Base-by-base conservation (phyloP, 2,888 invertebrate species). In the Diploptera punctata region DNA sequence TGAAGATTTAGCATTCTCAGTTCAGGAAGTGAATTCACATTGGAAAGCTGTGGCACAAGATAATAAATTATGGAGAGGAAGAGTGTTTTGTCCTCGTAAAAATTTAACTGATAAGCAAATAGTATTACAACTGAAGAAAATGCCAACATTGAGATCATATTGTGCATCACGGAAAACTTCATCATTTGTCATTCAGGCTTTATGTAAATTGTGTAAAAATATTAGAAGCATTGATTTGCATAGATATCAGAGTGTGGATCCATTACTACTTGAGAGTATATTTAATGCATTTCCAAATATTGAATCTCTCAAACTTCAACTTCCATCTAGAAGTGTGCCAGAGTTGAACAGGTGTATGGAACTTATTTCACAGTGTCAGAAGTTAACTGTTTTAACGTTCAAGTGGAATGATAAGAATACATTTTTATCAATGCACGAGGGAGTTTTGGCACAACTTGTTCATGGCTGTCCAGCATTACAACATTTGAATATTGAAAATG, bases 391-490 rank as follows among this genome's bases (percentile, higher is more conserved):
- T 18, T n/a, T n/a, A n/a, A n/a, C n/a, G n/a, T n/a, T n/a, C n/a
- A n/a, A n/a, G n/a, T n/a, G n/a, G n/a, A n/a, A n/a, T n/a, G n/a
- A n/a, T n/a, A n/a, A n/a, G n/a, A n/a, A n/a, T n/a, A n/a, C n/a
- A n/a, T n/a, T n/a, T n/a, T n/a, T n/a, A n/a, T n/a, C n/a, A n/a
- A n/a, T n/a, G n/a, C n/a, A n/a, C n/a, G 31, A 29, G 1, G 33
- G n/a, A n/a, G n/a, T n/a, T 62, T 18, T 62, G 18, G 33, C 5
- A n/a, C 18, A 31, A 16, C 16, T 62, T 7, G 62, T 33, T 0
- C 33, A 62, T 31, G 62, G 62, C 29, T 62, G 62, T 33, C 62
- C 62, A 33, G 7, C 33, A 9, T 19, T 62, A 33, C 62, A 62
- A 18, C 19, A 19, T n/a, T 16, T 62, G 18, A 24, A 62, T 19